Evolutionary conservation across 2,888 invertebrate genomes (phyloP).

Genomic region (Alloplasta piceator): DNA sequence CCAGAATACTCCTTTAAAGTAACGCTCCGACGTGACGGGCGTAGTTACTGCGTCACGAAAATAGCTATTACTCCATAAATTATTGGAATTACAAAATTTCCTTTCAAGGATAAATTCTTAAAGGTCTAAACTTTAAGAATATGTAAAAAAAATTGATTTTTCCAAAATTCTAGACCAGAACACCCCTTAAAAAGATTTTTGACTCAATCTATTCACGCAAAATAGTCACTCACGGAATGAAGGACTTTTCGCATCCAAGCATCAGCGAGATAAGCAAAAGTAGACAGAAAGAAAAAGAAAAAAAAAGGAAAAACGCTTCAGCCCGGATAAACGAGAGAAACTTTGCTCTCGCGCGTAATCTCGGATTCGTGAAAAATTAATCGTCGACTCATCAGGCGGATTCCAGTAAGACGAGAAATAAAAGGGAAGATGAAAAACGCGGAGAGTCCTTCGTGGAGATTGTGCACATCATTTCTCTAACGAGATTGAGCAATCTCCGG

Average conservation of each 20-base stretch:
- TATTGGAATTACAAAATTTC: too few relatives aligned
- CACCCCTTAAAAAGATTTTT: too few relatives aligned
- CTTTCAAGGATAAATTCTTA: too few relatives aligned
- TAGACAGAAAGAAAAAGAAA: background rate
- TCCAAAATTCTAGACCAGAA: too few relatives aligned
- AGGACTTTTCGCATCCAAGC: background rate
- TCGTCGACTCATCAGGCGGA: background rate
- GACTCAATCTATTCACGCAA: too few relatives aligned
- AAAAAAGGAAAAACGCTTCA: background rate
- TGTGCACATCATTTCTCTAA: slow-evolving; percentile 21
- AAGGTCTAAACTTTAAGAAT: too few relatives aligned
- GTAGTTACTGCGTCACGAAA: too few relatives aligned
- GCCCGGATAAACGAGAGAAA: background rate
- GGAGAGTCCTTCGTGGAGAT: background rate
- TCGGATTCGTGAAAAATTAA: slow-evolving; percentile 23
- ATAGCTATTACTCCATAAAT: too few relatives aligned
- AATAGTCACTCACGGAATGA: too few relatives aligned
- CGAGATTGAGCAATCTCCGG: slow-evolving; percentile 39
- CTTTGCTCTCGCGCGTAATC: slow-evolving; percentile 18
- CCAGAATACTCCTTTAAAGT: too few relatives aligned
- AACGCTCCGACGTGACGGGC: too few relatives aligned
- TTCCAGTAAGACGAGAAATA: slow-evolving; percentile 37
- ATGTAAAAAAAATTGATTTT: too few relatives aligned
- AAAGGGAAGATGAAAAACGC: background rate
- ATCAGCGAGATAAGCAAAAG: background rate